phyloP scores from a whole-genome alignment of 2,888 invertebrate species.

The Rotaria sp. region DNA sequence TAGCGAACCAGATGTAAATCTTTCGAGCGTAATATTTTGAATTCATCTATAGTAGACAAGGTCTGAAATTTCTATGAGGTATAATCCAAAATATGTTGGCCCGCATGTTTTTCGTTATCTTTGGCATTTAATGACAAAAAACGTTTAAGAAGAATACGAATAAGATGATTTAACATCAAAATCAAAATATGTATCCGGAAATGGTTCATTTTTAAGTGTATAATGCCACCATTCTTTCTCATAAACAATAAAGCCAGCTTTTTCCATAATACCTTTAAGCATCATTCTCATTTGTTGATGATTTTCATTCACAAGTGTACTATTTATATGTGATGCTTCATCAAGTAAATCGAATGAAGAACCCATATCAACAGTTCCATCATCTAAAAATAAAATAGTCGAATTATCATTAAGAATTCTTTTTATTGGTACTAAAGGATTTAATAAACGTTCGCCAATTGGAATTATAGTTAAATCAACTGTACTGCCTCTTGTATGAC shows the following conservation, averaged over 20 bases:
- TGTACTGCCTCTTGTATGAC: conserved; percentile 26
- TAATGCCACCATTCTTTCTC: conserved; percentile 32
- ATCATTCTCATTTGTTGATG: neutral
- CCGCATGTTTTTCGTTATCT: too few relatives aligned
- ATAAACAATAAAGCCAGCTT: conserved; percentile 28
- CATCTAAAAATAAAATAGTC: conserved; percentile 12
- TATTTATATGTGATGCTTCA: neutral
- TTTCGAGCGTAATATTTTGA: too few relatives aligned
- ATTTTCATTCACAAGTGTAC: neutral
- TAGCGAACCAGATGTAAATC: too few relatives aligned
- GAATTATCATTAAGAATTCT: neutral
- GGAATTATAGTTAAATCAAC: conserved; percentile 18
- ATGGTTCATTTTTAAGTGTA: conserved; percentile 29
- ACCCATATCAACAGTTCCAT: conserved; percentile 26
- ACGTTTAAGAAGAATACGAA: too few relatives aligned
- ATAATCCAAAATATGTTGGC: too few relatives aligned
- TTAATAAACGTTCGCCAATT: neutral
- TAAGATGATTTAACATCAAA: neutral
- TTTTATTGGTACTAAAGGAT: neutral
- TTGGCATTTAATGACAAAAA: too few relatives aligned
- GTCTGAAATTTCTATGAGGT: too few relatives aligned
- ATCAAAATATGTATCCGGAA: conserved; percentile 34
- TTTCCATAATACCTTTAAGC: conserved; percentile 11
- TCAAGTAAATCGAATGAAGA: conserved; percentile 32
- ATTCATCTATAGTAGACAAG: too few relatives aligned